phyloP scores from a whole-genome alignment of 1,140 invertebrate species.

The Bombus sibiricus region DNA sequence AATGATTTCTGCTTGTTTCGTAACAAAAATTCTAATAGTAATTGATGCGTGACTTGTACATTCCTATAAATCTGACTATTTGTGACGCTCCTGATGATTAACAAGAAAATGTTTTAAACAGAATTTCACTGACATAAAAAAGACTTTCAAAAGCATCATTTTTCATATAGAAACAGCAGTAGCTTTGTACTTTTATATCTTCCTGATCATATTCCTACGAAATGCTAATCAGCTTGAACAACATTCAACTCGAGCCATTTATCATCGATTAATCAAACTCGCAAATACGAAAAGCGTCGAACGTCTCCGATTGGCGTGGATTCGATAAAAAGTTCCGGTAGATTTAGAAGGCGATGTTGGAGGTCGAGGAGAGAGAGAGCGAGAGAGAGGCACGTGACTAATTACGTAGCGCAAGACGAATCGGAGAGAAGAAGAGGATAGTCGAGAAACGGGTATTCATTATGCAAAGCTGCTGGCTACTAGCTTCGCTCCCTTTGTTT shows the following conservation, averaged over 20 bases:
- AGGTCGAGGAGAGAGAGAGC: too few species aligned
- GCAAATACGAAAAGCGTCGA: background rate
- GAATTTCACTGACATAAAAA: too few species aligned
- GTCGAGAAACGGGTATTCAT: constrained; percentile 41
- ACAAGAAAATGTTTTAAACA: too few species aligned
- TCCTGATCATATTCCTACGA: background rate
- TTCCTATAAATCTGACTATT: too few species aligned
- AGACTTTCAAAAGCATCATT: too few species aligned
- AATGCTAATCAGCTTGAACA: background rate
- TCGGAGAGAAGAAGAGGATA: background rate
- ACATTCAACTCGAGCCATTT: background rate
- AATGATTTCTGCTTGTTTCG: too few species aligned
- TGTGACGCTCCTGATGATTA: too few species aligned
- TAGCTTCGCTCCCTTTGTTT: constrained; percentile 19
- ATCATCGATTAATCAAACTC: constrained; percentile 24
- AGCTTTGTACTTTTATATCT: too few species aligned
- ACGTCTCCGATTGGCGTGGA: background rate
- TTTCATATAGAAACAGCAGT: too few species aligned
- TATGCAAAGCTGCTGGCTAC: constrained; percentile 18
- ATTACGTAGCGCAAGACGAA: constrained; percentile 21
- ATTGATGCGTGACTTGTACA: too few species aligned
- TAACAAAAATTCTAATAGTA: too few species aligned
- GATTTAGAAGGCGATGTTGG: background rate
- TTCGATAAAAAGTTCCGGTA: background rate
- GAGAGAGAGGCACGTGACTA: background rate